Evolutionary conservation across 2,888 invertebrate genomes (phyloP), one percentile per base, ranked within the genome.

Genomic region (Atethmia centrago): DNA sequence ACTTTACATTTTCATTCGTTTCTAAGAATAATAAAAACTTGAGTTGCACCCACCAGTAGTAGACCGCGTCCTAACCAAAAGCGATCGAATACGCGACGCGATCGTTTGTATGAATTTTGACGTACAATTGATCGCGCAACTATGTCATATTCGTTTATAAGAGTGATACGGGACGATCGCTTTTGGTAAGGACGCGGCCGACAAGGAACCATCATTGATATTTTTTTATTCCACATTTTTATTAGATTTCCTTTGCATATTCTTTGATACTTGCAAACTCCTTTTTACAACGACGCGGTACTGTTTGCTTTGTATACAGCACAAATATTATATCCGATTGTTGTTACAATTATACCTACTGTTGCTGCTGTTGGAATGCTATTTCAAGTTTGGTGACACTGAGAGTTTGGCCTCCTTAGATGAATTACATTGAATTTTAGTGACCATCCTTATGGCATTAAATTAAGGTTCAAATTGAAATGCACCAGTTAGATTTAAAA

Each of bases 1-100:
- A 25, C 7, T 14, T 76, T 62, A 36, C 8, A 21, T 45, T 75
- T 73, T 28, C 21, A 40, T 55, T 77, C 25, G 16, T 42, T 55
- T 77, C 0, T 8, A 19, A 42, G 5, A 53, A n/a, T 19, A 42
- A 31, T 31, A 31, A 28, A 31, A 31, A n/a, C 12, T 40, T 21
- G 12, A n/a, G 16, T 42, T 36, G 7, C 36, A 36, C 16, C 9
- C 40, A 9, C 40, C 40, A 40, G 40, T 9, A 40, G 0, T 40
- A 5, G 9, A 8, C 40, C 9, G 40, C 9, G 40, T 40, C 40
- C 40, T 7, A 40, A 40, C 40, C 40, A 40, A 40, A 40, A 40
- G 40, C 40, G 40, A 40, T 36, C 36, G 36, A 4, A 2, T 31
- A 2, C 3, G 4, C 2, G 2, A 36, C 36, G 36, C 36, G 36